Percentiles rank a stretch among this genome's conserved stretches.
These are phyloP conservation scores for Corythornis madagascariensis DNA, from an alignment of 2,113 vertebrate species.

Conservation along the genomic window DNA sequence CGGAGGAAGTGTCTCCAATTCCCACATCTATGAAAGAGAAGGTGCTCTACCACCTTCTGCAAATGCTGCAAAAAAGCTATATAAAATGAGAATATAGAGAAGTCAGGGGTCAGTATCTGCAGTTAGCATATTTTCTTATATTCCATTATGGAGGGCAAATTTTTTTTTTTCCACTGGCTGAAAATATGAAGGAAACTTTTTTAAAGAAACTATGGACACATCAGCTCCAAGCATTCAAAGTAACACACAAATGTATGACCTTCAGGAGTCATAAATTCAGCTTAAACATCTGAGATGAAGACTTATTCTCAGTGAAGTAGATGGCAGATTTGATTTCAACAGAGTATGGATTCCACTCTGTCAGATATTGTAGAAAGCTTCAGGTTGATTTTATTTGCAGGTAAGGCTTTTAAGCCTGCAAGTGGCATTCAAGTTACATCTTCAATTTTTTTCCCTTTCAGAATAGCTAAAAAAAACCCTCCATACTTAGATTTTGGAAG, in stretches of 20 bases:
- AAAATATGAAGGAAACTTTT: neutral
- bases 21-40: neutral
- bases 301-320: slow-evolving; percentile 8
- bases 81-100: neutral
- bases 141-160: neutral
- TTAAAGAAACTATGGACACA: neutral
- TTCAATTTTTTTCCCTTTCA: neutral
- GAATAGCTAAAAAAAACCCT: neutral
- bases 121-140: neutral
- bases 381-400: slow-evolving; percentile 24
- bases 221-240: neutral
- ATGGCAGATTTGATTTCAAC: slow-evolving; percentile 31
- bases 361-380: slow-evolving; percentile 4
- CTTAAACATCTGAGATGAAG: slow-evolving; percentile 16
- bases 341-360: neutral
- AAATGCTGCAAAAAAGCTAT: neutral
- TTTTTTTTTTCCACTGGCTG: neutral
- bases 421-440: neutral
- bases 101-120: neutral
- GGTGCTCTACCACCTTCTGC: neutral
- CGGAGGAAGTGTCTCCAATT: neutral
- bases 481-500: neutral
- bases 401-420: slow-evolving; percentile 3
- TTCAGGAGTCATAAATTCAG: slow-evolving; percentile 4
- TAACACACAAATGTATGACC: neutral